phyloP scores from a whole-genome alignment of 2,888 invertebrate species.

The Oscheius sp. region DNA sequence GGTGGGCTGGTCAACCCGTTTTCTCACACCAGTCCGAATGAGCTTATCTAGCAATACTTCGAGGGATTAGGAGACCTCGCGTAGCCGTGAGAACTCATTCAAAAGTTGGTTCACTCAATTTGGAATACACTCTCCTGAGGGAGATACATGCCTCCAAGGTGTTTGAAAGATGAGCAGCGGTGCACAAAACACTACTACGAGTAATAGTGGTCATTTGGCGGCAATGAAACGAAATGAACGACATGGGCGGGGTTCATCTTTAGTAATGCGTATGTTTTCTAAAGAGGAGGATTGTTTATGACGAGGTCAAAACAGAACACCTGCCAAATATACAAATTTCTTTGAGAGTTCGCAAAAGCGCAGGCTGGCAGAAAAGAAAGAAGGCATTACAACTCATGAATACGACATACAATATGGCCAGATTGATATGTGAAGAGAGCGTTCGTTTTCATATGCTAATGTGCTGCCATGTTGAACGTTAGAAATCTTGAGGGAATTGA shows the following conservation, averaged over 20 bases:
- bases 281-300: conserved; percentile 14
- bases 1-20: neutral
- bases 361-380: neutral
- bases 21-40: conserved; percentile 16
- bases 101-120: conserved; percentile 28
- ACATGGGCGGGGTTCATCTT: conserved; percentile 7
- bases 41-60: conserved; percentile 31
- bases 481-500: neutral
- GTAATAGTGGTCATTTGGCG: conserved; percentile 29
- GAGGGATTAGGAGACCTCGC: conserved; percentile 31
- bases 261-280: conserved; percentile 15
- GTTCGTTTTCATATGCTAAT: conserved; percentile 22
- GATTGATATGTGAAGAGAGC: neutral
- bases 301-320: neutral
- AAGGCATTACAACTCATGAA: neutral
- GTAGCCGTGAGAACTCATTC: conserved; percentile 33
- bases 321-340: conserved; percentile 1
- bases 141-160: no score
- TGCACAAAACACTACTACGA: neutral
- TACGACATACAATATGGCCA: neutral
- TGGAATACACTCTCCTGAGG: neutral
- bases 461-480: conserved; percentile 2
- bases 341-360: neutral
- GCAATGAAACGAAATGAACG: conserved; percentile 29
- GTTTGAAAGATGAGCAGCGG: neutral